Evolutionary conservation across 2,113 vertebrate species (phyloP), one percentile per base, ranked within the genome.

Genomic region (Tachysurus vachellii): DNA sequence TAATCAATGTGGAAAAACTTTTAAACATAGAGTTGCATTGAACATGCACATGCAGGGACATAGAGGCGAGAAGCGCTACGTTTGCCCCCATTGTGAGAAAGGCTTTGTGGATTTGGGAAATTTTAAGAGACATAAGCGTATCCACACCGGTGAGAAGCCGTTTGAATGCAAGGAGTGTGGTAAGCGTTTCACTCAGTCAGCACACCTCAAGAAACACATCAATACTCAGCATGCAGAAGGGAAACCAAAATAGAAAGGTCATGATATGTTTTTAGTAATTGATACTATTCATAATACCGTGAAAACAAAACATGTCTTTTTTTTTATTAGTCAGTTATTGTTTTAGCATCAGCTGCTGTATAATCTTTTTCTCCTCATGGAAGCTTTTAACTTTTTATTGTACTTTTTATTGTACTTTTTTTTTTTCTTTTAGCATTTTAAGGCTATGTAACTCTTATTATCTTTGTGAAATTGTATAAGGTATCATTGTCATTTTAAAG

Each of bases 51-150:
- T 96, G 89, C 94, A 95, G 85, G 94, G 93, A 91, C 96, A 96
- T 59, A 90, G 94, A 1, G 89, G 94, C 8, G 93, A 91, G 17
- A 95, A 95, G 88, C 95, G 95, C 64, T 93, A 93, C 79, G 94
- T 89, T 21, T 97, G 96, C 62, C 66, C 94, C 0, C 94, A 91
- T n/a, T 97, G 96, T 11, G 96, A 94, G 10, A 96, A 97, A 82
- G 95, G 95, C 77, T 97, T 97, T 90, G 93, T 96, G 80, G 96
- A 96, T 82, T 93, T 89, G 28, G 96, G 95, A 64, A 96, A 96
- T 84, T 88, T 97, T 54, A 96, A 96, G 87, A 94, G 95, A 0
- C 96, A 97, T 90, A 95, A 93, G 70, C 95, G 94, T 80, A 95
- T 93, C 47, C 96, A 96, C 93, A 96, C 95, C 0, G 95, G 93